Conservation (phyloP, 2,113 vertebrate species). For the Campylomormyrus numenius region DNA sequence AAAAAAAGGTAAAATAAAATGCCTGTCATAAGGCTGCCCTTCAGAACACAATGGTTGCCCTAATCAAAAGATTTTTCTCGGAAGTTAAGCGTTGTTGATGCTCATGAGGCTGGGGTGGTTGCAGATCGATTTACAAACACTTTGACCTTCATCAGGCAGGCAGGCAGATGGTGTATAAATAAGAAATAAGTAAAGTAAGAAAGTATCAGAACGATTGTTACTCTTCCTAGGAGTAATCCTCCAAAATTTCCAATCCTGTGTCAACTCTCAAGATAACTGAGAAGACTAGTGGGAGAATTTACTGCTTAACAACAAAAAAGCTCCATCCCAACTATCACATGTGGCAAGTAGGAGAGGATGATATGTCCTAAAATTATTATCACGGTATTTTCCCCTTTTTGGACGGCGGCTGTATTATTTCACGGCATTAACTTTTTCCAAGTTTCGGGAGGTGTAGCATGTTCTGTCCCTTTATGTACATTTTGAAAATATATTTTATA, state of each 20-base stretch:
- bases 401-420: too few species aligned
- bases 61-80: not conserved
- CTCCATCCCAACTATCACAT: not conserved
- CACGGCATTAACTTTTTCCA: too few species aligned
- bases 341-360: not conserved
- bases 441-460: too few species aligned
- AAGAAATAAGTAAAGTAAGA: not conserved
- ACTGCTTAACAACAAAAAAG: not conserved
- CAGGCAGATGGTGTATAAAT: not conserved
- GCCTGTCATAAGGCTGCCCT: not conserved
- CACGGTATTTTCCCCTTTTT: too few species aligned
- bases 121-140: not conserved
- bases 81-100: not conserved
- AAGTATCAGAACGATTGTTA: not conserved
- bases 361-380: too few species aligned
- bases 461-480: too few species aligned
- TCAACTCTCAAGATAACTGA: not conserved
- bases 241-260: not conserved
- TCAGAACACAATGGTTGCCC: not conserved
- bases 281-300: not conserved
- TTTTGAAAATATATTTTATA: too few species aligned
- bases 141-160: not conserved
- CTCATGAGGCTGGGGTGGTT: not conserved
- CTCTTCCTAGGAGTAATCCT: not conserved
- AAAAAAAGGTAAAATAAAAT: not conserved